These are phyloP conservation scores for Origma solitaria DNA, from an alignment of 2,113 vertebrate species.

Conservation along the genomic window DNA sequence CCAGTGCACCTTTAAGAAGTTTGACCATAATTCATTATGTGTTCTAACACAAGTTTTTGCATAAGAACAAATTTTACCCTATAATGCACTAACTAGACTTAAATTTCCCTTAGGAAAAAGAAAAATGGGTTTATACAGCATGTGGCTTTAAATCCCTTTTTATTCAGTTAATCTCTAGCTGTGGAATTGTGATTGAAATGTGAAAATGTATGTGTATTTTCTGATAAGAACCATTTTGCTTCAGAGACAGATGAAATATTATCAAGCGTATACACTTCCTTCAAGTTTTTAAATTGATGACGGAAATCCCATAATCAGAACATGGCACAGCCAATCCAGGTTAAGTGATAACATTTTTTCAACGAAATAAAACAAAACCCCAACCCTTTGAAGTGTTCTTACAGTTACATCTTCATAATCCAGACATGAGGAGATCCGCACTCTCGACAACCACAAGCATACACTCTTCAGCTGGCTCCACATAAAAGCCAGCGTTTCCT, in stretches of 20 bases:
- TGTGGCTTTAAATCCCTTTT: constrained; percentile 45
- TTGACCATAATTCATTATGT: not conserved
- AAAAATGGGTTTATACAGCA: constrained; percentile 39
- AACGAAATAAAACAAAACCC: constrained; percentile 38
- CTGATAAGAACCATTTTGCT: constrained; percentile 61
- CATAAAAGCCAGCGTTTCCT: constrained; percentile 9
- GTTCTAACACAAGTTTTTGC: not conserved
- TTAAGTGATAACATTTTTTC: constrained; percentile 56
- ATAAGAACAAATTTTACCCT: not conserved
- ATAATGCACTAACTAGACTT: not conserved
- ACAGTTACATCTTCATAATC: constrained; percentile 63
- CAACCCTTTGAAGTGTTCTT: constrained; percentile 66
- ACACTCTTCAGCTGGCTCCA: not conserved
- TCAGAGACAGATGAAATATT: constrained; percentile 54
- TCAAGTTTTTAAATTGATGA: constrained; percentile 51
- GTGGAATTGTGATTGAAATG: constrained; percentile 28
- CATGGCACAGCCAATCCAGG: constrained; percentile 50
- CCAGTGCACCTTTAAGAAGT: not conserved
- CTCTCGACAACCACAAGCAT: constrained; percentile 33
- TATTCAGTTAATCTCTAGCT: constrained; percentile 41
- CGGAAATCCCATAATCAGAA: constrained; percentile 71
- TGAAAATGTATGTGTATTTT: constrained; percentile 46
- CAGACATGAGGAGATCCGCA: constrained; percentile 50
- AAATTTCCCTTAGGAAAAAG: constrained; percentile 3
- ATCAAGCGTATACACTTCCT: constrained; percentile 26